Evolutionary conservation across 2,888 invertebrate genomes (phyloP).

Genomic region (Ectemnius cavifrons): DNA sequence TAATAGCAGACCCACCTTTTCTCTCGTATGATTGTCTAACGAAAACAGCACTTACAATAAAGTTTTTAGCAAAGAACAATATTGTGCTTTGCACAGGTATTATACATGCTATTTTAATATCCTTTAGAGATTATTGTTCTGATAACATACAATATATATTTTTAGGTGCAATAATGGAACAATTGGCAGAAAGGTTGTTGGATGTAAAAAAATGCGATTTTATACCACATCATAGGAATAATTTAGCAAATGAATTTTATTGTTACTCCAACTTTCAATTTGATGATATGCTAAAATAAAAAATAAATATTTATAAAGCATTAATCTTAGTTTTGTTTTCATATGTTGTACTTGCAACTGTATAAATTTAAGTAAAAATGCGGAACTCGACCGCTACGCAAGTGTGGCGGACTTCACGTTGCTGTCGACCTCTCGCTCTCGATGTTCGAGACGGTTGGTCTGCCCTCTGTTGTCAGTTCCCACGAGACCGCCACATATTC

Average conservation of each 20-base stretch:
- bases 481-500: too few species aligned
- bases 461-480: too few species aligned
- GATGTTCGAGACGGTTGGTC: too few species aligned
- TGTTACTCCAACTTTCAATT: conserved; percentile 94
- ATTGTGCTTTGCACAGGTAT: conserved; percentile 93
- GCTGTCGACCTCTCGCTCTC: too few species aligned
- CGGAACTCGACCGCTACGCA: too few species aligned
- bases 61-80: conserved; percentile 85
- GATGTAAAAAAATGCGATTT: conserved; percentile 84
- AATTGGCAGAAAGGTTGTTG: conserved; percentile 83
- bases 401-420: too few species aligned
- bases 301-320: neutral
- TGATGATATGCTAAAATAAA: conserved; percentile 74
- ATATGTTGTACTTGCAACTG: neutral
- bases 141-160: neutral
- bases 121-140: neutral
- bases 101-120: neutral
- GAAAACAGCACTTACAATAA: conserved; percentile 89
- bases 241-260: conserved; percentile 94
- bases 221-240: conserved; percentile 90
- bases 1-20: conserved; percentile 97
- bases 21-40: conserved; percentile 94
- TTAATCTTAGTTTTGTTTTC: too few species aligned
- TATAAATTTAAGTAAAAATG: neutral
- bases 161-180: conserved; percentile 87